A percentile compares a stretch with the other conserved stretches of the same genome.
Evolutionary conservation across 2,888 invertebrate genomes (phyloP).

Genomic region (Marronus borbonicus): DNA sequence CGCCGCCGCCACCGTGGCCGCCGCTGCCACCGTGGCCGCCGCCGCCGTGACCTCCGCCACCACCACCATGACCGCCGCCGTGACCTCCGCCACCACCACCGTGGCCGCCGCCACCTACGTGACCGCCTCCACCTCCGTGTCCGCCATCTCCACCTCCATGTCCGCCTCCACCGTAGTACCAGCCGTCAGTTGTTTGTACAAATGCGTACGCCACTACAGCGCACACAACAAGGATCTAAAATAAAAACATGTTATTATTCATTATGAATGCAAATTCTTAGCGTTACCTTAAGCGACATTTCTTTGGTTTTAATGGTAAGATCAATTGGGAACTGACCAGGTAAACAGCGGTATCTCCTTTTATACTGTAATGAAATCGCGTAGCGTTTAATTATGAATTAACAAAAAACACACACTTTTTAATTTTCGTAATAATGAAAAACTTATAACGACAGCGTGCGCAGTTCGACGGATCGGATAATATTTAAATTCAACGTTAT

Average conservation of each 20-base stretch:
- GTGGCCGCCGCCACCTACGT: conserved; percentile 20
- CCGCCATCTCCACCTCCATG: conserved; percentile 19
- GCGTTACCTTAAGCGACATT: conserved; percentile 45
- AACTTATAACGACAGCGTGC: not conserved
- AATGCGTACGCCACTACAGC: conserved; percentile 44
- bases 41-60: conserved; percentile 28
- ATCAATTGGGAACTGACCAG: conserved; percentile 30
- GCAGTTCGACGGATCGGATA: conserved; percentile 22
- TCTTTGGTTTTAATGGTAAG: conserved; percentile 35
- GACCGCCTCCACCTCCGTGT: not conserved
- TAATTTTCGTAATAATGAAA: conserved; percentile 37
- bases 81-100: conserved; percentile 31
- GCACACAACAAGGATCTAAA: conserved; percentile 37
- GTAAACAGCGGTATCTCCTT: conserved; percentile 31
- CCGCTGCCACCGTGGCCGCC: conserved; percentile 16
- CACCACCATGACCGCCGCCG: conserved; percentile 13
- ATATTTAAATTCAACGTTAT: conserved; percentile 36
- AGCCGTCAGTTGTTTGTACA: conserved; percentile 37
- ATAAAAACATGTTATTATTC: not conserved
- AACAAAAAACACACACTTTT: conserved; percentile 31
- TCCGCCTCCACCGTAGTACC: conserved; percentile 35
- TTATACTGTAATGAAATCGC: conserved; percentile 44
- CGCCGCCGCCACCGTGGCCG: conserved; percentile 28
- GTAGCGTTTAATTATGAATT: conserved; percentile 20
- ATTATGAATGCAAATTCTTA: not conserved